Base-by-base conservation (phyloP, 1,140 invertebrate genomes). In the Drosophila virilis region DNA sequence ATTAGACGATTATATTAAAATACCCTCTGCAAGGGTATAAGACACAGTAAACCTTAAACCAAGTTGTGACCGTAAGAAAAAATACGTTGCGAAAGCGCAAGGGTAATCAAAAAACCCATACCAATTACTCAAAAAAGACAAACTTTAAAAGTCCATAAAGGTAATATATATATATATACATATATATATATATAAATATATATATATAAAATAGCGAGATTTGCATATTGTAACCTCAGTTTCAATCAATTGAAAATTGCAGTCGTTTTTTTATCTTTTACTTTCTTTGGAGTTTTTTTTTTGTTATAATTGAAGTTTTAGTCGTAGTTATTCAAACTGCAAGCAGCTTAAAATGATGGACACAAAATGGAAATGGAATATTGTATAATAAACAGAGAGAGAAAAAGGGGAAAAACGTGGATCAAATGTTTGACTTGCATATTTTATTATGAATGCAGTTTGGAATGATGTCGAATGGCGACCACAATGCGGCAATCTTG, bases 391-490 rank as follows among this genome's bases (percentile, higher is more conserved):
- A 71, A 70, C 42, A 74, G 69, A 46, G 17, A 46, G 40, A 32
- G 22, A 22, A 22, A 13, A 74, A 78, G 12, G 50, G 35, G 32
- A 12, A n/a, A 33, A 12, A 28, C 50, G 43, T 43, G 13, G 37
- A 66, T 45, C 32, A 79, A 84, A 71, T 76, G 68, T 89, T 88
- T 83, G 76, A 58, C 52, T 83, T 83, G 38, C 65, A 32, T 73
- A 55, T 68, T 75, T 70, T 77, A 86, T 78, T 82, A 82, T 73
- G 59, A 78, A 88, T 81, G 78, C 74, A 86, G 61, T 75, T 80
- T 43, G 58, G 75, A 62, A 46, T 78, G 69, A 52, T 13, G 48
- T 64, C 40, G 38, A 38, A 35, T 37, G 17, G 50, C 38, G 40
- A 32, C 59, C 42, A 42, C 68, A 58, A 57, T 65, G 67, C 60